Conservation (phyloP, 2,113 vertebrate genomes). For the Campylomormyrus numenius region DNA sequence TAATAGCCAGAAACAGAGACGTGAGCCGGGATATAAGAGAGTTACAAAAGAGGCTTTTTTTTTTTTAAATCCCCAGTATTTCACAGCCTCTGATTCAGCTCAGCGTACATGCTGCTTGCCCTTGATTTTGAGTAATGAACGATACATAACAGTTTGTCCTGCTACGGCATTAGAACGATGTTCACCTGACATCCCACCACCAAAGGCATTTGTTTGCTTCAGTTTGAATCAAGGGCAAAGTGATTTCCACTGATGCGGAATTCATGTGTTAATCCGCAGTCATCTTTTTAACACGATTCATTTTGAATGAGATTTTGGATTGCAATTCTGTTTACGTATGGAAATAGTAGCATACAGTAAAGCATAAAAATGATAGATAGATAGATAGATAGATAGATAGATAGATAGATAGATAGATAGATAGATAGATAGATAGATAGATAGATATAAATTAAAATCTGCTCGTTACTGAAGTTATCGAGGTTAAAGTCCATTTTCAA, state of each 20-base stretch:
- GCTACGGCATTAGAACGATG: not conserved
- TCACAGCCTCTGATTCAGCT: not conserved
- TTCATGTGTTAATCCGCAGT: not conserved
- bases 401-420: not conserved
- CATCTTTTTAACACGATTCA: not conserved
- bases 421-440: too few species aligned
- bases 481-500: not conserved
- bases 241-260: not conserved
- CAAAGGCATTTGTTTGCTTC: not conserved
- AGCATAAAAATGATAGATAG: not conserved
- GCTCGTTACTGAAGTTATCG: not conserved
- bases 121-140: constrained; percentile 2
- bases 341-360: not conserved
- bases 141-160: not conserved
- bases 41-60: not conserved
- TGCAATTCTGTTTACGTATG: not conserved
- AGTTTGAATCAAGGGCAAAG: not conserved
- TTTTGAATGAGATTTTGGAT: not conserved
- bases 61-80: not conserved
- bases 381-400: not conserved
- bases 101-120: not conserved
- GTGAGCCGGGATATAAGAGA: not conserved
- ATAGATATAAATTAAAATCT: not conserved
- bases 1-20: not conserved
- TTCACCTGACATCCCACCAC: not conserved